Percentiles rank a stretch among this genome's conserved stretches.
Conservation (phyloP, 2,797 vertebrate species). For the Chlorospingus semifuscus region DNA sequence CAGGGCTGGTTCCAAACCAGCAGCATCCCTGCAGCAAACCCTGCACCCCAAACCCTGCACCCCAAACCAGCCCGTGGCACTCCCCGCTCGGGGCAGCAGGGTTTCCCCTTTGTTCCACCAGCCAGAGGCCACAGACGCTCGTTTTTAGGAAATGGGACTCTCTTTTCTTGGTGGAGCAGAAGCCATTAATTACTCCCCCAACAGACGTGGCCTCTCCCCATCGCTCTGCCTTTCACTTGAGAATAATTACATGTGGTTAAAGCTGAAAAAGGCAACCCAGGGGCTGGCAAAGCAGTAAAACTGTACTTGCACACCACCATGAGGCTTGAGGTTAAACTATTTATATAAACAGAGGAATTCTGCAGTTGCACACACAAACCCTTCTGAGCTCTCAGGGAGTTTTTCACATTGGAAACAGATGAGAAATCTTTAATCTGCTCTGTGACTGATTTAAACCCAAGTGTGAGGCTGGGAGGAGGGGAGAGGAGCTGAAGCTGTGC, state of each 20-base stretch:
- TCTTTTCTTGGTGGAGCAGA: not conserved
- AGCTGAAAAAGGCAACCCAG: not conserved
- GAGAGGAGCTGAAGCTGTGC: not conserved
- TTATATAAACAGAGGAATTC: not conserved
- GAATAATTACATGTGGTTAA: not conserved
- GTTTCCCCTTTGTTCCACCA: rapidly evolving
- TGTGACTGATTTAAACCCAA: not conserved
- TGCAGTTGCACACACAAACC: not conserved
- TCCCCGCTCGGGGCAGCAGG: rapidly evolving
- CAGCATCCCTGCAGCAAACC: not conserved
- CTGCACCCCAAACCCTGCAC: not conserved
- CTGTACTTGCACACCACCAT: conserved; percentile 62
- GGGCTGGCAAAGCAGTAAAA: not conserved
- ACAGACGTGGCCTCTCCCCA: not conserved
- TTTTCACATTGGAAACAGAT: not conserved
- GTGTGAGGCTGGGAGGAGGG: not conserved
- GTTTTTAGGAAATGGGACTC: rapidly evolving
- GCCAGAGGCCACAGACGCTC: not conserved
- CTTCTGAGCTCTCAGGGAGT: not conserved
- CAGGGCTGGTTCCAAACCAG: not conserved
- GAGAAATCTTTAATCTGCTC: not conserved
- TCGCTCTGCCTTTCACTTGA: rapidly evolving
- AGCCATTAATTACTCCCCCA: rapidly evolving
- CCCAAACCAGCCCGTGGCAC: not conserved
- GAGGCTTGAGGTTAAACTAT: conserved; percentile 61